A percentile compares a stretch with the other conserved stretches of the same genome.
Evolutionary conservation across 2,888 invertebrate genomes (phyloP).

Genomic region (Fabriciana adippe): DNA sequence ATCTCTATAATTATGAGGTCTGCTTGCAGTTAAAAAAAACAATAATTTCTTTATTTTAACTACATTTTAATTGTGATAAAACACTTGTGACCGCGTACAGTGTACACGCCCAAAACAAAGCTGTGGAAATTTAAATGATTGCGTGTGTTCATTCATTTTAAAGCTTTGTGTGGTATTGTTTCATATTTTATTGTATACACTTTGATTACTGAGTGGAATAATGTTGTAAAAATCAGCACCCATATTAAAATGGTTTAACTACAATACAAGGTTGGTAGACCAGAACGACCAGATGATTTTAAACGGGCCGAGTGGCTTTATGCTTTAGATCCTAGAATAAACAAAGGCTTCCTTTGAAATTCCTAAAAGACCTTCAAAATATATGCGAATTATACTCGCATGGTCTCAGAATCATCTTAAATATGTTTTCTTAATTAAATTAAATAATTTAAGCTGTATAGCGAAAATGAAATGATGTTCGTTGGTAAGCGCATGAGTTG

Average conservation of each 20-base stretch:
- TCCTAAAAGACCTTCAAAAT: background rate
- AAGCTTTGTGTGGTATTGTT: conserved; percentile 3
- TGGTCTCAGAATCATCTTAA: background rate
- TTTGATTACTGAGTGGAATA: conserved; percentile 3
- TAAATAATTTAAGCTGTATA: too few relatives aligned
- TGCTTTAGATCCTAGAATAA: background rate
- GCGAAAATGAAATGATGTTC: too few relatives aligned
- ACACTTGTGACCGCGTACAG: conserved; percentile 15
- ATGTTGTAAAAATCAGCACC: background rate
- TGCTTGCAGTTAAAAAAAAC: background rate
- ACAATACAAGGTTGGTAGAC: too few relatives aligned
- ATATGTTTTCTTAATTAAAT: too few relatives aligned
- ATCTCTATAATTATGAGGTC: too few relatives aligned
- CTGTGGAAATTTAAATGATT: conserved; percentile 19
- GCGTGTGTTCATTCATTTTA: conserved; percentile 16
- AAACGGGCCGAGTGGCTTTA: too few relatives aligned
- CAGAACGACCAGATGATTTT: too few relatives aligned
- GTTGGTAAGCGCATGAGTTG: too few relatives aligned
- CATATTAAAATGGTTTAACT: background rate
- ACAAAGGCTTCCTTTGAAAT: conserved; percentile 1
- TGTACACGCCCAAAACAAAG: conserved; percentile 8
- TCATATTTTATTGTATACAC: conserved; percentile 10
- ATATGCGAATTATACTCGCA: background rate
- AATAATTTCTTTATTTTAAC: too few relatives aligned
- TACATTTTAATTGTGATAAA: conserved; percentile 14